Evolutionary conservation across 2,113 vertebrate species (phyloP).

Genomic region (Neolamprologus modestus): DNA sequence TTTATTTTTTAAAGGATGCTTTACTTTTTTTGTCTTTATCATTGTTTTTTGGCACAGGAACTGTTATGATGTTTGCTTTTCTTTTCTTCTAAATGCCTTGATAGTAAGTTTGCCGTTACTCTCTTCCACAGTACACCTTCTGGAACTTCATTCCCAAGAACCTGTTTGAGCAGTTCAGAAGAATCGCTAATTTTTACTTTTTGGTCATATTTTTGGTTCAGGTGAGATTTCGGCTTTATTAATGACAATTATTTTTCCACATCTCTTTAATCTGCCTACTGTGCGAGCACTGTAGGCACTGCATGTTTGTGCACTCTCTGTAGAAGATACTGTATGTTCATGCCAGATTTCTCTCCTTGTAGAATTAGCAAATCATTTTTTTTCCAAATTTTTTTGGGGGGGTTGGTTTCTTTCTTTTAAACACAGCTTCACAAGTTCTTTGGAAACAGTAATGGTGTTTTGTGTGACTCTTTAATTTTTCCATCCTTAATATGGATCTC

Average conservation of each 20-base stretch:
- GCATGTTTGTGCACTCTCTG: background rate
- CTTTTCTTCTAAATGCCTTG: background rate
- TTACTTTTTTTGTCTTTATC: background rate
- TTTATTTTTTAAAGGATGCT: background rate
- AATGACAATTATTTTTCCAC: background rate
- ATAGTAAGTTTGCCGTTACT: background rate
- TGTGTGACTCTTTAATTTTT: background rate
- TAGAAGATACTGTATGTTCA: background rate
- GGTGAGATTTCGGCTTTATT: slow-evolving; percentile 68
- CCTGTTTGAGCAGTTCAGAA: slow-evolving; percentile 96
- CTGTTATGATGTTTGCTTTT: background rate
- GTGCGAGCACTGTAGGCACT: background rate
- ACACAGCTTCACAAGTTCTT: background rate
- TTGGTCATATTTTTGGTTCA: slow-evolving; percentile 98
- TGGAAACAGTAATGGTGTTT: background rate
- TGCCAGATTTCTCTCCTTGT: background rate
- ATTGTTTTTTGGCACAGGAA: background rate
- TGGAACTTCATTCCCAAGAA: slow-evolving; percentile 99
- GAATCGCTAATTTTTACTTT: slow-evolving; percentile 99
- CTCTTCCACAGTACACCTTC: slow-evolving; percentile 83
- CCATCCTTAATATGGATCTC: background rate
- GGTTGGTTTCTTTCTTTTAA: background rate
- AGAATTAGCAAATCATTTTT: background rate
- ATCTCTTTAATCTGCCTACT: background rate
- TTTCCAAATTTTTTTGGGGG: rapidly evolving